Percentiles rank a stretch among this genome's conserved stretches.
phyloP scores from a whole-genome alignment of 2,797 vertebrate species.

The Tinamus major region DNA sequence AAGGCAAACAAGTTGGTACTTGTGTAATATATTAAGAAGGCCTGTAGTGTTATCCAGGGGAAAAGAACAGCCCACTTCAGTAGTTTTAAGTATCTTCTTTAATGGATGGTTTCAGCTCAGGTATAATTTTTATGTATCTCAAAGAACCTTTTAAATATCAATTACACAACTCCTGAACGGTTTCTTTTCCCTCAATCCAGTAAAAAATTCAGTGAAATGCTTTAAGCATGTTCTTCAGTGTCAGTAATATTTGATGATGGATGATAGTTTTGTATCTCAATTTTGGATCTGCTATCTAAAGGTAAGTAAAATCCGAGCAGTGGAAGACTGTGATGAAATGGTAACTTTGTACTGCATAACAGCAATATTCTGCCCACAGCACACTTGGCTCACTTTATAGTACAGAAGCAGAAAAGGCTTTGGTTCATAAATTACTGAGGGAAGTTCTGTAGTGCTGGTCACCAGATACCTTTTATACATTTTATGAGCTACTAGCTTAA shows the following conservation, averaged over 20 bases:
- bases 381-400: neutral
- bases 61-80: neutral
- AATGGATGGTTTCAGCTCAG: neutral
- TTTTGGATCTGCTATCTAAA: constrained; percentile 24
- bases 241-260: neutral
- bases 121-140: neutral
- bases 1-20: neutral
- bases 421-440: neutral
- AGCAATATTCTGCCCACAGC: neutral
- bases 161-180: neutral
- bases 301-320: neutral
- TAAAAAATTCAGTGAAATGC: constrained; percentile 1
- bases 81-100: neutral
- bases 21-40: neutral
- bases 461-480: neutral
- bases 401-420: neutral
- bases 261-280: neutral
- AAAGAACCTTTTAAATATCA: constrained; percentile 21
- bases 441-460: neutral
- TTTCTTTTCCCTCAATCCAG: neutral
- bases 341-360: neutral
- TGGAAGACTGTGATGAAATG: neutral
- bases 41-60: neutral
- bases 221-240: neutral
- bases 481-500: neutral